Evolutionary conservation across 2,797 vertebrate species (phyloP), one percentile per base, ranked within the genome.

Genomic region (Cheirogaleus major): DNA sequence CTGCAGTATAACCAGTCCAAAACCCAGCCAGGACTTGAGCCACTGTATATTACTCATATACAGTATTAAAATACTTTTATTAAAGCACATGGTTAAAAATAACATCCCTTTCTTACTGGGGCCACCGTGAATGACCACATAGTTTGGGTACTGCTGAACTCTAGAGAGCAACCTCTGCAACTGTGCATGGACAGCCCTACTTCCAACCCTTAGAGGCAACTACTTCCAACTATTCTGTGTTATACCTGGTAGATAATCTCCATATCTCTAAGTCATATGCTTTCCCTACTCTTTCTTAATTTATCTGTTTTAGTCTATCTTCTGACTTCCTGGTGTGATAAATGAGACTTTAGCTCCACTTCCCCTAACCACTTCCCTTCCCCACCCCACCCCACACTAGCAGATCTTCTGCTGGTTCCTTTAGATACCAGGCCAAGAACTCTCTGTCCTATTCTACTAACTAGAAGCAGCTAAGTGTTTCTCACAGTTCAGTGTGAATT

Each of bases 21-120:
- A 94, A 50, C 35, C 43, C 63, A 32, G 32, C 52, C 32, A 45
- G 76, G 32, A 50, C 70, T 91, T 55, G 57, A 45, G 25, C 20
- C 45, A 22, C n/a, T 32, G 14, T 32, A 4, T 35, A 5, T 45
- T 72, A 61, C 43, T 45, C n/a, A 67, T 52, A 20, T 27, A 45
- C 10, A 38, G 52, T 41, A 63, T 48, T 0, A 10, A 91, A 75
- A 91, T 17, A 43, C 61, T 75, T 72, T 67, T 27, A 89, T 52
- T 61, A 84, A 65, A 82, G 30, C 69, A 50, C 35, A 52, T 45
- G 17, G 82, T 25, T 93, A 55, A 93, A 87, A 87, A 61, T 22
- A 69, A 52, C 23, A 82, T 22, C 13, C 17, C 7, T 57, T 70
- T 70, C 55, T 32, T 50, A 22, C 27, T 7, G 48, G 41, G 55